A percentile compares a stretch with the other conserved stretches of the same genome.
phyloP scores from a whole-genome alignment of 1,140 invertebrate genomes.

The Drosophila repleta region DNA sequence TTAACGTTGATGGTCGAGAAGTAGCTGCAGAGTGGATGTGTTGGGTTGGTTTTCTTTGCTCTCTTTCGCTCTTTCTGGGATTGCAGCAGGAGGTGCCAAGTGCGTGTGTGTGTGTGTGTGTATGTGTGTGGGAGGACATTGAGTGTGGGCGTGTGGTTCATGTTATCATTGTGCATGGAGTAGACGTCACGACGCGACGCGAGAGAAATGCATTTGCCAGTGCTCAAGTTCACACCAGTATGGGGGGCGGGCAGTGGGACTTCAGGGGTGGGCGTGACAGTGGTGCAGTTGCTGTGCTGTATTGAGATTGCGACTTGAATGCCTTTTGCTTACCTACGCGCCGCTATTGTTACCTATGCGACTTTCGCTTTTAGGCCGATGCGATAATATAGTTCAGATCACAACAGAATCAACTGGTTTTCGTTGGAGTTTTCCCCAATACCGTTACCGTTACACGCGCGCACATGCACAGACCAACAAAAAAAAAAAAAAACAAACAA shows the following conservation, averaged over 20 bases:
- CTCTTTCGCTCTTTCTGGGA: neutral
- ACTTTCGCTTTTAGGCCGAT: too few species aligned
- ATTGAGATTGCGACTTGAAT: conserved; percentile 13
- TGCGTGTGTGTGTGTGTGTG: conserved; percentile 26
- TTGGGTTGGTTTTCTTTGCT: neutral
- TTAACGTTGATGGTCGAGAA: conserved; percentile 81
- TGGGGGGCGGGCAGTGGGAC: conserved; percentile 4
- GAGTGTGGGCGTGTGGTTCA: neutral
- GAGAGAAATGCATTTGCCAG: neutral
- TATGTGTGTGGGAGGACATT: neutral
- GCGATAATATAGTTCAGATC: conserved; percentile 25
- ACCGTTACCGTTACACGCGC: conserved; percentile 69
- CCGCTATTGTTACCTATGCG: conserved; percentile 23
- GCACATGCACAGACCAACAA: conserved; percentile 3
- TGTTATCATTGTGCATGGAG: conserved; percentile 26
- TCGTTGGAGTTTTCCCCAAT: conserved; percentile 60
- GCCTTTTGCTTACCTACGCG: conserved; percentile 47
- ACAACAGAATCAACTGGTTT: conserved; percentile 42
- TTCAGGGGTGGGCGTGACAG: neutral
- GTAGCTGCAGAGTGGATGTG: conserved; percentile 56
- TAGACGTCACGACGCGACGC: conserved; percentile 6
- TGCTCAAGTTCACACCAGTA: neutral
- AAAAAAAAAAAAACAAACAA: neutral
- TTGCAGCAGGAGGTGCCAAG: conserved; percentile 5
- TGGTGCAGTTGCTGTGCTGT: conserved; percentile 24